Conservation (phyloP, 2,113 vertebrate species). For the Nerophis lumbriciformis region DNA sequence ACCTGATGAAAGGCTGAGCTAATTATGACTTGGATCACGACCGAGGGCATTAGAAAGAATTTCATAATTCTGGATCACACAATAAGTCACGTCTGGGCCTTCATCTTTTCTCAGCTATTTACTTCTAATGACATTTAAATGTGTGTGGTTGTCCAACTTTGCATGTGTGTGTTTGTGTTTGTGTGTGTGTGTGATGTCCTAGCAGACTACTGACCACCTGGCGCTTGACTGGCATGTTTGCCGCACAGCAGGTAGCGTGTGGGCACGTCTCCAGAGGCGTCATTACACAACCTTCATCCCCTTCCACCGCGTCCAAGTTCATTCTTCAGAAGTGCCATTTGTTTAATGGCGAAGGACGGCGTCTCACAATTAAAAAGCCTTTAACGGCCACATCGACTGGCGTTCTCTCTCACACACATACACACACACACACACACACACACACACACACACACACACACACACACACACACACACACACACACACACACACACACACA, state of each 20-base stretch:
- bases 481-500: neutral
- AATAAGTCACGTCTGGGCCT: neutral
- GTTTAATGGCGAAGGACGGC: conserved; percentile 29
- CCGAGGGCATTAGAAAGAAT: neutral
- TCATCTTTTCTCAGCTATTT: conserved; percentile 13
- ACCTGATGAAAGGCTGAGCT: neutral
- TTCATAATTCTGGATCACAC: neutral
- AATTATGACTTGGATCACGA: conserved; percentile 1
- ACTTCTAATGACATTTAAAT: conserved; percentile 12
- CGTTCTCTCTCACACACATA: neutral
- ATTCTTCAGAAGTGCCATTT: conserved; percentile 11
- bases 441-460: neutral
- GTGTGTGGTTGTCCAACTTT: neutral
- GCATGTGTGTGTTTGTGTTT: neutral
- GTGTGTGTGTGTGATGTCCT: conserved; percentile 26
- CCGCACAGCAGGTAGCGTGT: conserved; percentile 27
- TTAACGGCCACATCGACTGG: conserved; percentile 9
- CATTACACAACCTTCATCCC: conserved; percentile 42
- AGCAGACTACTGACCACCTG: conserved; percentile 47
- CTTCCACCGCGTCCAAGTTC: conserved; percentile 23
- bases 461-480: neutral
- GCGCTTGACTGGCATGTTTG: conserved; percentile 53
- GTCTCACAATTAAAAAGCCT: conserved; percentile 10
- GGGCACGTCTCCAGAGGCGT: conserved; percentile 35
- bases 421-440: neutral